Evolutionary conservation across 2,888 invertebrate species (phyloP).

Genomic region (Anoplius nigerrimus): DNA sequence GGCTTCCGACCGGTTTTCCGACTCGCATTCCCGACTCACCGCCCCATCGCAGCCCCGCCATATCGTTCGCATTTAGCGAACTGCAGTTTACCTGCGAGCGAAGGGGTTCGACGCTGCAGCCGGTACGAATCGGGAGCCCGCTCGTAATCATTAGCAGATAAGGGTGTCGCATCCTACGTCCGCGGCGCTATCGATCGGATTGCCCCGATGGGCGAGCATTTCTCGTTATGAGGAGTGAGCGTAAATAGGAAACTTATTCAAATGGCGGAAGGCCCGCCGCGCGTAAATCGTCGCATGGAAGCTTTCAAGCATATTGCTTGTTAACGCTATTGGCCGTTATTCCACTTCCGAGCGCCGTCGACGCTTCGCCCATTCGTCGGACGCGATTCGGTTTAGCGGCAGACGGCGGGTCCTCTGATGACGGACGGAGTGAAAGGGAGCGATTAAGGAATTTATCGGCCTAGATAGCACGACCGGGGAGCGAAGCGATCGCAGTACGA

Average conservation of each 20-base stretch:
- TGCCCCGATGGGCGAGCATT: constrained; percentile 17
- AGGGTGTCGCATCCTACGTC: constrained; percentile 34
- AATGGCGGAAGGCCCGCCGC: constrained; percentile 6
- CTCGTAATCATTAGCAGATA: constrained; percentile 44
- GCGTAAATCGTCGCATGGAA: constrained; percentile 5
- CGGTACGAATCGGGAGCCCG: constrained; percentile 42
- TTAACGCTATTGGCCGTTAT: constrained; percentile 3
- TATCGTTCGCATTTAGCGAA: constrained; percentile 29
- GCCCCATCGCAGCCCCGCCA: too few species aligned
- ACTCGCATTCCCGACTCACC: too few species aligned
- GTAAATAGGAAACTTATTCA: constrained; percentile 20
- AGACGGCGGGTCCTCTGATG: too few species aligned
- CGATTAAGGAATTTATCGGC: too few species aligned
- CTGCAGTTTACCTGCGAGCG: constrained; percentile 33
- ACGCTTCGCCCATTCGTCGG: not conserved
- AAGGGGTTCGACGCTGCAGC: constrained; percentile 41
- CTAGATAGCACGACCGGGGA: too few species aligned
- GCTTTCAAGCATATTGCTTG: constrained; percentile 32
- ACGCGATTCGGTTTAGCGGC: not conserved
- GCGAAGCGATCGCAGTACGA: too few species aligned
- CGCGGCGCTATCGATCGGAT: constrained; percentile 35
- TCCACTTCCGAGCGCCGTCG: constrained; percentile 3
- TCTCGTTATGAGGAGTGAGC: constrained; percentile 30
- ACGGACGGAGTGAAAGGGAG: too few species aligned
- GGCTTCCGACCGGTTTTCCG: too few species aligned